Evolutionary conservation across 2,888 invertebrate species (phyloP).

Genomic region (Nasonia oneida): DNA sequence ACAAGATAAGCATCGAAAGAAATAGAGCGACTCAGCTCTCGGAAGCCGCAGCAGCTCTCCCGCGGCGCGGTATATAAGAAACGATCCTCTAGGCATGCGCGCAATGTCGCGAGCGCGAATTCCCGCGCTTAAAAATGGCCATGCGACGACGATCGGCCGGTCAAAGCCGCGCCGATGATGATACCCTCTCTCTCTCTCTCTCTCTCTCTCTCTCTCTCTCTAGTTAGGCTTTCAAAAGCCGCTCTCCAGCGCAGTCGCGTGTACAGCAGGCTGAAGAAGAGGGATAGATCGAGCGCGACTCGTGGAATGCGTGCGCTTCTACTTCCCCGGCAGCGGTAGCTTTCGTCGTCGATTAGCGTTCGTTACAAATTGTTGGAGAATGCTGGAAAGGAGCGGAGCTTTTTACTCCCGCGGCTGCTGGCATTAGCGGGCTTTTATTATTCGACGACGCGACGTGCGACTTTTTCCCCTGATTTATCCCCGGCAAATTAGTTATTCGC

Average conservation of each 20-base stretch:
- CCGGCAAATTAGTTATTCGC: neutral
- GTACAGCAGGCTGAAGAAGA: constrained; percentile 3
- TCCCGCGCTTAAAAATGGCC: constrained; percentile 53
- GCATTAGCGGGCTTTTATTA: neutral
- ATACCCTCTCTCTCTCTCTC: neutral
- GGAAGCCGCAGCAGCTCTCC: neutral
- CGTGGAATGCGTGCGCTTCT: constrained; percentile 5
- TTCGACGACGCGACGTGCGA: neutral
- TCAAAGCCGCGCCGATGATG: constrained; percentile 37
- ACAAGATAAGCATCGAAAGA: constrained; percentile 35
- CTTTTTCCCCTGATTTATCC: neutral
- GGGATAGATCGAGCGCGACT: constrained; percentile 6
- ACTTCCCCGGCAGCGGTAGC: neutral
- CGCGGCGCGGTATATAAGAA: neutral
- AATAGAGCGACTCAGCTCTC: constrained; percentile 19
- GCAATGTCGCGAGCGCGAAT: constrained; percentile 58
- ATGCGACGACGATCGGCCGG: constrained; percentile 39
- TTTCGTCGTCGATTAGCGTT: constrained; percentile 21
- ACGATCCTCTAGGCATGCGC: constrained; percentile 56
- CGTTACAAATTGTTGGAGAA: constrained; percentile 17
- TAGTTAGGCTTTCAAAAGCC: constrained; percentile 34
- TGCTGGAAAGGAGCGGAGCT: constrained; percentile 4
- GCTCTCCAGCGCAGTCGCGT: neutral
- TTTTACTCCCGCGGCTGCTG: neutral
- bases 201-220: neutral